These are phyloP conservation scores for Ophion costatus DNA, from an alignment of 2,888 invertebrate genomes.

Conservation along the genomic window DNA sequence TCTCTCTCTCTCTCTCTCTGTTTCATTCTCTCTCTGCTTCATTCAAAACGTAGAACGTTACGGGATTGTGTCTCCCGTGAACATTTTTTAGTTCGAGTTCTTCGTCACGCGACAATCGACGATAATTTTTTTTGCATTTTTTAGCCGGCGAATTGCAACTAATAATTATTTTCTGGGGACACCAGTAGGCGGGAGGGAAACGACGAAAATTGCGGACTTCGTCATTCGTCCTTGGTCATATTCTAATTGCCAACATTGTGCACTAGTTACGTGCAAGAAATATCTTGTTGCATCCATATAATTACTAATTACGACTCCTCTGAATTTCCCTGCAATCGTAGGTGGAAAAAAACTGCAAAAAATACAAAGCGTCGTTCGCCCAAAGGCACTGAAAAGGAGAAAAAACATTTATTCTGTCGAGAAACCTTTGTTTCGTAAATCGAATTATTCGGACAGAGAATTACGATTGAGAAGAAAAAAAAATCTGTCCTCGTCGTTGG, in stretches of 20 bases:
- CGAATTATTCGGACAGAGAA: too few species aligned
- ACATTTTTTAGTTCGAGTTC: conserved; percentile 11
- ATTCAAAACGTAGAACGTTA: background rate
- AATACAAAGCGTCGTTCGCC: background rate
- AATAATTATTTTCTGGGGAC: background rate
- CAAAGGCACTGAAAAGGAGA: background rate
- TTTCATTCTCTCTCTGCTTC: background rate
- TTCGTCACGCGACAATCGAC: background rate
- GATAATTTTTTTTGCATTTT: background rate
- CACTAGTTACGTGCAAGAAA: background rate
- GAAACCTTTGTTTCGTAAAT: background rate
- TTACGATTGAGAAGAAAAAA: too few species aligned
- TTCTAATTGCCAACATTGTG: background rate
- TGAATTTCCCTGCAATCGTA: background rate
- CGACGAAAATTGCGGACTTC: background rate
- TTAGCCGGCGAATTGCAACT: background rate
- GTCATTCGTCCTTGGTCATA: background rate
- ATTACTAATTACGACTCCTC: background rate
- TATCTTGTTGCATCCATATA: background rate
- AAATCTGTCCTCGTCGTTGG: too few species aligned
- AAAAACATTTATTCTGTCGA: background rate
- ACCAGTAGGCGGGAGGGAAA: background rate
- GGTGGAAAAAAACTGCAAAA: background rate
- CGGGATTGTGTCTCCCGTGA: conserved; percentile 4
- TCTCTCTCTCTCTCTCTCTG: too few species aligned